Base-by-base conservation (phyloP, 1,140 invertebrate species). In the Ctenoplectra terminalis region DNA sequence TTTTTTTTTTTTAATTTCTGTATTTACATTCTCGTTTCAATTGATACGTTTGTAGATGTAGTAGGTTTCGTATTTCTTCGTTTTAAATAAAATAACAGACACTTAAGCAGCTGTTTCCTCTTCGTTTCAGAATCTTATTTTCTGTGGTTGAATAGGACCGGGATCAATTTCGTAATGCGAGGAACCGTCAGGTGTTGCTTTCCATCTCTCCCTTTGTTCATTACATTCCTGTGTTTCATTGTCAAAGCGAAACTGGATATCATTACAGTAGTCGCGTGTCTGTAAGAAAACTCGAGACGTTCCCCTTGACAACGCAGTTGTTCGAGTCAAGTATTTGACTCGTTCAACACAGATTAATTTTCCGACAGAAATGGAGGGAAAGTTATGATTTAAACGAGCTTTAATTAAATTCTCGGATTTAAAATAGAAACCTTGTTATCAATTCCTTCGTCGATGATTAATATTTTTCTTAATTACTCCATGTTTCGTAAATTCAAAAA, bases 171-270 rank as follows among this genome's bases (percentile, higher is more conserved):
- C 13, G 26, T 34, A 46, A 46, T 20, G 20, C 23, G 29, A 34
- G 71, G 34, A 73, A 73, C 48, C n/a, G 40, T 73, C 56, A 48
- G 40, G 20, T 34, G 56, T 37, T 34, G 26, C 40, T 7, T n/a
- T 73, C 29, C n/a, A 15, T n/a, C 40, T 31, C n/a, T 31, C 26
- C 71, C 13, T 46, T 34, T 26, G 17, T 48, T n/a, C 17, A 40
- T 73, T 60, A 60, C 54, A 26, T 26, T 17, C 11, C 20, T 46
- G 17, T 15, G 20, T 31, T 43, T 73, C 11, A 48, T 31, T n/a
- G 71, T 60, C 71, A 60, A 60, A 60, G 52, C n/a, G 56, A 48
- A 73, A 29, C 6, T 5, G 56, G 40, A 26, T 34, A 46, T 6
- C 6, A 60, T 61, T 61, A 17, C n/a, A 48, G 11, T 11, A 20